These are phyloP conservation scores for Mesorhabditis sp. DNA, from an alignment of 2,888 invertebrate genomes.

Conservation along the genomic window DNA sequence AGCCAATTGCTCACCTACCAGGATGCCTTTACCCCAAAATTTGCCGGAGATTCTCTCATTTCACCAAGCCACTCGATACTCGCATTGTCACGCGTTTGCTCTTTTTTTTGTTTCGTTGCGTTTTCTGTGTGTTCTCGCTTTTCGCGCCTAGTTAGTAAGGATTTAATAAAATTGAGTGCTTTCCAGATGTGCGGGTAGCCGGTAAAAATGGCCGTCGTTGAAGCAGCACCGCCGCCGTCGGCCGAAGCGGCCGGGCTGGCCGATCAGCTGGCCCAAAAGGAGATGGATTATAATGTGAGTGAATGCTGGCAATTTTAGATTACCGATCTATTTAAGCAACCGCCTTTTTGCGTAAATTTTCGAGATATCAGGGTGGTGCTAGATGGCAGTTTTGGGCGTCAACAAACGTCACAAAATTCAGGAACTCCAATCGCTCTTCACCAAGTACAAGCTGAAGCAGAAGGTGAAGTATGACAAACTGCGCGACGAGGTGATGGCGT, in stretches of 20 bases:
- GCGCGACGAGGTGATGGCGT: background rate
- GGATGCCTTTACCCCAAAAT: no score
- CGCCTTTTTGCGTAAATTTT: background rate
- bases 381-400: background rate
- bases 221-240: background rate
- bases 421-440: conserved; percentile 4
- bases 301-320: background rate
- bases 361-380: background rate
- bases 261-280: conserved; percentile 1
- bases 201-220: background rate
- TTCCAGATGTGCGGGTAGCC: no score
- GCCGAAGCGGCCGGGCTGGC: background rate
- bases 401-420: background rate
- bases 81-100: no score
- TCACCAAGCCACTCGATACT: no score
- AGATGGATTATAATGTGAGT: conserved; percentile 4
- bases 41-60: no score
- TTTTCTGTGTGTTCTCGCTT: no score
- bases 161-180: no score
- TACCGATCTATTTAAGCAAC: background rate
- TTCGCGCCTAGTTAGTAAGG: no score
- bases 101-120: no score
- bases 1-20: no score
- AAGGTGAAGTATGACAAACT: conserved; percentile 6
- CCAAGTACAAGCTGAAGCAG: conserved; percentile 6